phyloP scores from a whole-genome alignment of 2,113 vertebrate species.

The Carettochelys insculpta region DNA sequence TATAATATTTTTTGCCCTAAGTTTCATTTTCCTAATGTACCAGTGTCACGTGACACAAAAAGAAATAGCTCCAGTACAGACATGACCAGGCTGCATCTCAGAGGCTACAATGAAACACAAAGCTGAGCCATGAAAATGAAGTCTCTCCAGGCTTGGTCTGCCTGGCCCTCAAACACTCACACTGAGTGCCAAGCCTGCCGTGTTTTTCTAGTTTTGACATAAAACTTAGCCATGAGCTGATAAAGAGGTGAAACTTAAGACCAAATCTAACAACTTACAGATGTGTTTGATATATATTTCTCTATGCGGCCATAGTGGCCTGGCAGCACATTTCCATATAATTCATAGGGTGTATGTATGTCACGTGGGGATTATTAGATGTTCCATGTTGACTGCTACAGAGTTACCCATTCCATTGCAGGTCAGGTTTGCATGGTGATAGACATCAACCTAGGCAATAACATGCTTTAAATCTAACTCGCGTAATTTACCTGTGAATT shows the following conservation, averaged over 20 bases:
- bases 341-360: accelerated
- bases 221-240: not conserved
- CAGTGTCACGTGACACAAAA: too few species aligned
- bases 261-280: not conserved
- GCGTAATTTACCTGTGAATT: accelerated
- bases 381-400: not conserved
- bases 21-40: not conserved
- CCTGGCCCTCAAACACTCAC: not conserved
- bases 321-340: accelerated
- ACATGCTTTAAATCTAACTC: not conserved
- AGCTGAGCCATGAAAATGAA: not conserved
- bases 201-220: not conserved
- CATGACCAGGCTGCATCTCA: not conserved
- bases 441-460: not conserved
- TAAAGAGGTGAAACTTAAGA: not conserved
- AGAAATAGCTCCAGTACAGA: not conserved
- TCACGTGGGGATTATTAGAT: not conserved
- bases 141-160: not conserved
- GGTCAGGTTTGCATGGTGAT: not conserved
- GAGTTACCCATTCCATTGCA: not conserved
- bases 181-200: not conserved
- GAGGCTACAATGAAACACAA: not conserved
- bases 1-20: too few species aligned
- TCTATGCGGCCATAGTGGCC: not conserved
- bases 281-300: not conserved